A percentile compares a stretch with the other conserved stretches of the same genome.
Evolutionary conservation across 2,888 invertebrate species (phyloP).

Genomic region (Ramazzottius varieornatus): DNA sequence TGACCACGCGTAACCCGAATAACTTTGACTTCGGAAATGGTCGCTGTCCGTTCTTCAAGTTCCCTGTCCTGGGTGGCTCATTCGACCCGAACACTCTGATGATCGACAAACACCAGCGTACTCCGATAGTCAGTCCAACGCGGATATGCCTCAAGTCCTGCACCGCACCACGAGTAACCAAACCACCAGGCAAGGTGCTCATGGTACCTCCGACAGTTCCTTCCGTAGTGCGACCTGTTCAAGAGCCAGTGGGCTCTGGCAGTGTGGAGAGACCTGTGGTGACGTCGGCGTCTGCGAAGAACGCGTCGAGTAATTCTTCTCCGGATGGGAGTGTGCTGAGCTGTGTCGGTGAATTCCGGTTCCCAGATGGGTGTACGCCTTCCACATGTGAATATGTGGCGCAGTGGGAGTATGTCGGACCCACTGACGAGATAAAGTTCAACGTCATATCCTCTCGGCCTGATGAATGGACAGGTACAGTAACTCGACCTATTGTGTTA

Average conservation of each 20-base stretch:
- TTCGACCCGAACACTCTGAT: slow-evolving; percentile 49
- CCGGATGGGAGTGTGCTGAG: background rate
- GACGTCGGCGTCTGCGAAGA: too few relatives aligned
- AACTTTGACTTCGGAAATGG: background rate
- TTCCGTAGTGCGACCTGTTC: too few relatives aligned
- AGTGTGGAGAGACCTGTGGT: too few relatives aligned
- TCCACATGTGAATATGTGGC: slow-evolving; percentile 46
- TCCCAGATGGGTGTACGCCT: background rate
- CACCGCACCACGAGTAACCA: slow-evolving; percentile 4
- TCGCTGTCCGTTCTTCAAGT: slow-evolving; percentile 53
- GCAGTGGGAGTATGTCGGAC: slow-evolving; percentile 43
- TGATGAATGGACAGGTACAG: slow-evolving; percentile 64
- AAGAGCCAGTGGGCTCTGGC: too few relatives aligned
- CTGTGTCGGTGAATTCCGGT: background rate
- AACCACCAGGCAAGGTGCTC: too few relatives aligned
- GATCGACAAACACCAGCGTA: slow-evolving; percentile 46
- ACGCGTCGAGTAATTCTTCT: too few relatives aligned
- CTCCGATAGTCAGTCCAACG: slow-evolving; percentile 44
- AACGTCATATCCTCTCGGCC: slow-evolving; percentile 48
- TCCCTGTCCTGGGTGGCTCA: slow-evolving; percentile 51
- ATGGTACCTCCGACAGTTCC: too few relatives aligned
- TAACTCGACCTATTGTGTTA: slow-evolving; percentile 65
- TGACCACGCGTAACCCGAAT: background rate
- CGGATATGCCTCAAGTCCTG: slow-evolving; percentile 58
- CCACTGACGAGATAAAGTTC: slow-evolving; percentile 47